phyloP scores from a whole-genome alignment of 2,797 vertebrate species.

The Hippopotamyrus pictus region DNA sequence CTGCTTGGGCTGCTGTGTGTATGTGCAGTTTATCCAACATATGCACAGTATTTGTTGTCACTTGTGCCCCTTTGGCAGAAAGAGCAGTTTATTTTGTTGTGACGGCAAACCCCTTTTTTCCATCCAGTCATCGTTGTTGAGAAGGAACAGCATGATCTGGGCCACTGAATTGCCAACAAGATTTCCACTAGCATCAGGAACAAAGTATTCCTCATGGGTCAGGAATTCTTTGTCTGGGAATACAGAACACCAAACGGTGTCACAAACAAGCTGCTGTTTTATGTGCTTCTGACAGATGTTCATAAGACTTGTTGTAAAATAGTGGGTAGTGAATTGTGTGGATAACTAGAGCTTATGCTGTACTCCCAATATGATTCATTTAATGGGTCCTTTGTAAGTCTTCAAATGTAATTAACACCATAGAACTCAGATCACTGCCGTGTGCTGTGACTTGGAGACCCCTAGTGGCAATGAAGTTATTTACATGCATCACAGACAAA shows the following conservation, averaged over 20 bases:
- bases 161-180: conserved; percentile 46
- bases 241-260: neutral
- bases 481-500: neutral
- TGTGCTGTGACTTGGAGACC: neutral
- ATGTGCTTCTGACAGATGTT: neutral
- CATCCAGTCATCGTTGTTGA: conserved; percentile 59
- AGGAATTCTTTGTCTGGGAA: conserved; percentile 61
- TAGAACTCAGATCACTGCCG: neutral
- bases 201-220: conserved; percentile 63
- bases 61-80: neutral
- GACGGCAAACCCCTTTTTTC: conserved; percentile 60
- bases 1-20: neutral
- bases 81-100: conserved; percentile 42
- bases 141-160: conserved; percentile 62
- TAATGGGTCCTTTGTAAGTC: neutral
- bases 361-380: neutral
- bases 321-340: neutral
- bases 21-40: neutral
- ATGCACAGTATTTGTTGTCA: neutral
- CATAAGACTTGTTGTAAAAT: neutral
- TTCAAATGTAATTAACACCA: neutral
- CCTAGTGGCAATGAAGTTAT: neutral
- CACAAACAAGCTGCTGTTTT: neutral
- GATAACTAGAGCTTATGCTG: neutral
- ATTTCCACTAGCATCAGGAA: conserved; percentile 45